These are phyloP conservation scores for Xylota segnis DNA, from an alignment of 2,888 invertebrate genomes.

Conservation along the genomic window DNA sequence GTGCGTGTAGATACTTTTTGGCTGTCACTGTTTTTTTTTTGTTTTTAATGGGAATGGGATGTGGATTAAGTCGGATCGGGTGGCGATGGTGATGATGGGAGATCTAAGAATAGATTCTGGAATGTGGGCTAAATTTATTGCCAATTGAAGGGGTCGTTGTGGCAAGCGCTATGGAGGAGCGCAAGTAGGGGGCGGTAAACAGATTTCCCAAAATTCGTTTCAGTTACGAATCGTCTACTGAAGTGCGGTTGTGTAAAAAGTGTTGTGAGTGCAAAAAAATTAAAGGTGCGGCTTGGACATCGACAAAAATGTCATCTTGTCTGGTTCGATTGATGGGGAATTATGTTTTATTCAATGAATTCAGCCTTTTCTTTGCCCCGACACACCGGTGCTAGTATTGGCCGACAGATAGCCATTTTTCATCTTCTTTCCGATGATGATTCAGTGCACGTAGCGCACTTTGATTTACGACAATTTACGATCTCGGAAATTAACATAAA, in stretches of 20 bases:
- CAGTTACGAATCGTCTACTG: slow-evolving; percentile 8
- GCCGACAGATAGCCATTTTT: slow-evolving; percentile 22
- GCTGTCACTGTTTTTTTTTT: background rate
- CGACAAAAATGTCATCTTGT: slow-evolving; percentile 58
- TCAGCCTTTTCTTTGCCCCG: background rate
- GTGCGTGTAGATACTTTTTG: slow-evolving; percentile 20
- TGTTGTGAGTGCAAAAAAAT: background rate
- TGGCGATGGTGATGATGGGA: slow-evolving; percentile 17
- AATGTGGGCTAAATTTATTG: slow-evolving; percentile 45
- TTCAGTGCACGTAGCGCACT: slow-evolving; percentile 49
- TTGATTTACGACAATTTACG: slow-evolving; percentile 49
- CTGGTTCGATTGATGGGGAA: slow-evolving; percentile 32
- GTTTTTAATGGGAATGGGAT: background rate
- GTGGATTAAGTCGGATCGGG: slow-evolving; percentile 25
- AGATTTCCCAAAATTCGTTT: slow-evolving; percentile 38
- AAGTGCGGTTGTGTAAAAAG: background rate
- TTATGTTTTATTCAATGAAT: slow-evolving; percentile 60
- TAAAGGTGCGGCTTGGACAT: slow-evolving; percentile 49
- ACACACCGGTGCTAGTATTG: slow-evolving; percentile 6
- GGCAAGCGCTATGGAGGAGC: slow-evolving; percentile 25
- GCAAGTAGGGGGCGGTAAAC: slow-evolving; percentile 41
- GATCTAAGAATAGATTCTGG: slow-evolving; percentile 44
- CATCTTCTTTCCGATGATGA: slow-evolving; percentile 12
- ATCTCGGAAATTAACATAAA: slow-evolving; percentile 18
- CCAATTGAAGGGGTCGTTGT: slow-evolving; percentile 46